These are phyloP conservation scores for Chesias legatella DNA, from an alignment of 2,888 invertebrate species.

Conservation along the genomic window DNA sequence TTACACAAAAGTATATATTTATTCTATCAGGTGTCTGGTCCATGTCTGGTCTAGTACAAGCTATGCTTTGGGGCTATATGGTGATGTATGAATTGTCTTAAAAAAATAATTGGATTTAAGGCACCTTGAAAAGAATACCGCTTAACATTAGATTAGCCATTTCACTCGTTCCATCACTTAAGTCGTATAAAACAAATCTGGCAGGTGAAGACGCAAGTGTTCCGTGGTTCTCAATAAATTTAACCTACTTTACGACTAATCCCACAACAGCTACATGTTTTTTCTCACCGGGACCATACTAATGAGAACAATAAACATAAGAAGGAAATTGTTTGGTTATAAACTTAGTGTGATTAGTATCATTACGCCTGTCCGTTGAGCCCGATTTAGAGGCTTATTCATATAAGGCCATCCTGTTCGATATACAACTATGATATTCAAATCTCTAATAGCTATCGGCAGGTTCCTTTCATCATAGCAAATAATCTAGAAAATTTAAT, in stretches of 20 bases:
- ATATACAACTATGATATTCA: conserved; percentile 4
- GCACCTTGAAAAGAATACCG: too few species aligned
- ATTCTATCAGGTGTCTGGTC: too few species aligned
- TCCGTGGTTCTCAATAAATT: conserved; percentile 22
- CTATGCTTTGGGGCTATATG: too few species aligned
- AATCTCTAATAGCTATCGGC: too few species aligned
- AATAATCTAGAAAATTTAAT: too few species aligned
- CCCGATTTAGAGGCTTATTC: conserved; percentile 46
- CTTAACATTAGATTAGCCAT: not conserved
- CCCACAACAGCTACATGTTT: conserved; percentile 21
- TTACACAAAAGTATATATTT: too few species aligned
- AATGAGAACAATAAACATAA: conserved; percentile 38
- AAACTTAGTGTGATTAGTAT: conserved; percentile 54
- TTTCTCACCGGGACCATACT: conserved; percentile 33
- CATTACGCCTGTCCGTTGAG: conserved; percentile 47
- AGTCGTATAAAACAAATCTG: not conserved
- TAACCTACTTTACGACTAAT: conserved; percentile 21
- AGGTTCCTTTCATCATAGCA: too few species aligned
- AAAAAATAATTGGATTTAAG: too few species aligned
- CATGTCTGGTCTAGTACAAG: too few species aligned
- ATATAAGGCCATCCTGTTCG: conserved; percentile 45
- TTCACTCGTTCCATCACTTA: too few species aligned
- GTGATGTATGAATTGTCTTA: too few species aligned
- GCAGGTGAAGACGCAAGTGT: conserved; percentile 1
- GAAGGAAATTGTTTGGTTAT: conserved; percentile 47